These are phyloP conservation scores for Pandemis cinnamomeana DNA, from an alignment of 2,888 invertebrate species.

Conservation along the genomic window DNA sequence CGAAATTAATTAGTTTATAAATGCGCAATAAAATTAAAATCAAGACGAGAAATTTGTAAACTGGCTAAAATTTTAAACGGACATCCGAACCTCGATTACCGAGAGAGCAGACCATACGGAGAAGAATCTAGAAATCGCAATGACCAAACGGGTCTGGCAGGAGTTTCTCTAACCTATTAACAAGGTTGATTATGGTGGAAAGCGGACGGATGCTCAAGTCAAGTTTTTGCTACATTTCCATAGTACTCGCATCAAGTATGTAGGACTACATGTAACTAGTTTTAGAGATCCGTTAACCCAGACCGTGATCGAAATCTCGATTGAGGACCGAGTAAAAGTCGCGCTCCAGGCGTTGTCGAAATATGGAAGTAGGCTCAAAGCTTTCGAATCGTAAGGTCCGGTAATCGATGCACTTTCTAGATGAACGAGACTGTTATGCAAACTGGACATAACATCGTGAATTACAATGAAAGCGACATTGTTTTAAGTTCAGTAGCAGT, in stretches of 20 bases:
- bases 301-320: slow-evolving; percentile 66
- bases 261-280: slow-evolving; percentile 70
- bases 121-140: slow-evolving; percentile 70
- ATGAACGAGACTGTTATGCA: slow-evolving; percentile 77
- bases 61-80: slow-evolving; percentile 48
- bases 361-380: slow-evolving; percentile 76
- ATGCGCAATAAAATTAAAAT: slow-evolving; percentile 42
- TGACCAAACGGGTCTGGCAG: slow-evolving; percentile 61
- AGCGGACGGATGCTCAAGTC: slow-evolving; percentile 68
- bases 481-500: slow-evolving; percentile 54
- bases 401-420: slow-evolving; percentile 80
- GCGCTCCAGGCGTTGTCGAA: slow-evolving; percentile 75
- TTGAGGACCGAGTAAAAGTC: slow-evolving; percentile 75
- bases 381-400: slow-evolving; percentile 75
- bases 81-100: slow-evolving; percentile 55
- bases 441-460: slow-evolving; percentile 77
- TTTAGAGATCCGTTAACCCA: slow-evolving; percentile 69
- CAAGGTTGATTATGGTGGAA: slow-evolving; percentile 76
- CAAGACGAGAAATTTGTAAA: slow-evolving; percentile 28
- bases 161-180: slow-evolving; percentile 81
- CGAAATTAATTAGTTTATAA: slow-evolving; percentile 46
- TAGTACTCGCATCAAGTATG: slow-evolving; percentile 65
- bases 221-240: slow-evolving; percentile 79
- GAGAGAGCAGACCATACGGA: slow-evolving; percentile 52
- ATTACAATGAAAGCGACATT: slow-evolving; percentile 76